Base-by-base conservation (phyloP, 2,113 vertebrate species). In the Tympanuchus pallidicinctus region DNA sequence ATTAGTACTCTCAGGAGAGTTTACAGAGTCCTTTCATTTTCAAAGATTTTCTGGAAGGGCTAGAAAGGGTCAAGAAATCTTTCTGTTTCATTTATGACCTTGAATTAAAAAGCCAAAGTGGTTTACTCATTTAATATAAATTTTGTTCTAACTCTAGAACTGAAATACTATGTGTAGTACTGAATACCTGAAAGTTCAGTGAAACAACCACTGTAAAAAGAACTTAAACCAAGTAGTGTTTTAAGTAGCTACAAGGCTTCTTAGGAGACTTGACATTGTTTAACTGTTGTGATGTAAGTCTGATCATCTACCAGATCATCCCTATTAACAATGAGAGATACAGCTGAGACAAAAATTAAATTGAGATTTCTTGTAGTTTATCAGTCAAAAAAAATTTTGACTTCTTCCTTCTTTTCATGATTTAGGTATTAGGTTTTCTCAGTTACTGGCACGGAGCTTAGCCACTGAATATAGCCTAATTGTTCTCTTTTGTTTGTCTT, bases 401-500 rank as follows among this genome's bases (percentile, higher is more conserved):
- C 50, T 52, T 50, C 7, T 83, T 93, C 32, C 17, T 86, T 9
- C 79, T 65, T 74, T 88, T 91, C 25, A 11, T 74, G 76, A n/a
- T 43, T 16, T 3, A 38, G 56, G 6, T 38, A 20, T 86, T 88
- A 86, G 60, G 22, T 90, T 60, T 38, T 94, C 74, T 89, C 85
- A 91, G 48, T 82, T 82, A 82, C 22, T 92, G 75, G 76, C 56
- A 32, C 15, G 38, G 64, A 86, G 42, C 50, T 90, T 74, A 88
- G 64, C 7, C 40, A 8, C 16, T 86, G 38, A 34, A 74, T 74
- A 80, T 86, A 88, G 66, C 71, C 22, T 61, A 20, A 45, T 90
- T 87, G 30, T 94, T 85, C 71, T 87, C 54, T 77, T 40, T 59
- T 86, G 54, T 89, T 93, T 94, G 50, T 88, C 72, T 88, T 93